A percentile compares a stretch with the other conserved stretches of the same genome.
These are phyloP conservation scores for Danio tinwini DNA, from an alignment of 2,797 vertebrate genomes.

Conservation along the genomic window DNA sequence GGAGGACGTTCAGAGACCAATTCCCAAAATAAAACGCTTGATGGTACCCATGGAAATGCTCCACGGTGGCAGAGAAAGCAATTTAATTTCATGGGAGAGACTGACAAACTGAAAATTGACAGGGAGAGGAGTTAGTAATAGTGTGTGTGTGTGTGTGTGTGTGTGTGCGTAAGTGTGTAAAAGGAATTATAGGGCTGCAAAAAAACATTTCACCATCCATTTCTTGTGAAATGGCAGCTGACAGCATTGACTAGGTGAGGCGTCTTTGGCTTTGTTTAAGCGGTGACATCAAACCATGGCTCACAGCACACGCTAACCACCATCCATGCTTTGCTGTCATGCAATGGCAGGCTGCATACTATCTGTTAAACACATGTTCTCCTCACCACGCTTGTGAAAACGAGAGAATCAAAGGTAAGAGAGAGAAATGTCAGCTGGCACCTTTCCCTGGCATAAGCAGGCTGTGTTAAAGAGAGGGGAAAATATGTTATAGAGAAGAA, in stretches of 20 bases:
- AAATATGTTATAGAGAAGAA: neutral
- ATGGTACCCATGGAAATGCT: constrained; percentile 47
- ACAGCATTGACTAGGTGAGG: constrained; percentile 33
- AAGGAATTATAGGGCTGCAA: constrained; percentile 20
- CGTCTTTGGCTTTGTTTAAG: constrained; percentile 48
- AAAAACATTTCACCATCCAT: constrained; percentile 49
- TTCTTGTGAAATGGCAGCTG: constrained; percentile 49
- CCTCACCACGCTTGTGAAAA: neutral
- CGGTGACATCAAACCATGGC: constrained; percentile 26
- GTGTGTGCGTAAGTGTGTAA: neutral
- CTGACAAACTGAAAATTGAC: constrained; percentile 12
- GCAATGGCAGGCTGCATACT: constrained; percentile 7
- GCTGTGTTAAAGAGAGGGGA: neutral
- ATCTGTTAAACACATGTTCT: constrained; percentile 41
- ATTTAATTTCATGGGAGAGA: constrained; percentile 53
- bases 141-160: constrained; percentile 3
- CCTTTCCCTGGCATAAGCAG: neutral
- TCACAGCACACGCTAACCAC: constrained; percentile 38
- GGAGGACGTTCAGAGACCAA: constrained; percentile 16
- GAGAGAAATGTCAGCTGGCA: neutral
- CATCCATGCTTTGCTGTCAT: constrained; percentile 15
- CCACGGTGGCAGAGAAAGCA: constrained; percentile 51
- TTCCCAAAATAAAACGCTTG: constrained; percentile 35
- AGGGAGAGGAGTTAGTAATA: constrained; percentile 2
- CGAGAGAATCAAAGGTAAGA: neutral